These are phyloP conservation scores for Scaeva pyrastri DNA, from an alignment of 2,888 invertebrate genomes.

Conservation along the genomic window DNA sequence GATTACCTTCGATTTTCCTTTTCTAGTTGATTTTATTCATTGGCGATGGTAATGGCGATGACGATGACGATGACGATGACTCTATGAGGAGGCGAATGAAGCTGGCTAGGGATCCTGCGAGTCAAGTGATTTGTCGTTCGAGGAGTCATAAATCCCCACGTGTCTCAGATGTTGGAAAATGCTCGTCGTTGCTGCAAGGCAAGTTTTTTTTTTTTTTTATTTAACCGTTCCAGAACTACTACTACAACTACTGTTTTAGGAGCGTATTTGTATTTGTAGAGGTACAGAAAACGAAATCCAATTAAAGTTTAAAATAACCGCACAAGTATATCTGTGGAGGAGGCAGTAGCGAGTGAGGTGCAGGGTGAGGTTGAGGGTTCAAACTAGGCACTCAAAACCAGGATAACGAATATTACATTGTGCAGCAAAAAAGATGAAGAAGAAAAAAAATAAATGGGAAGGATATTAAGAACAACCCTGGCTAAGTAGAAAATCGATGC, in stretches of 20 bases:
- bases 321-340: background rate
- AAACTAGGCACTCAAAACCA: background rate
- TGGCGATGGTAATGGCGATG: too few relatives aligned
- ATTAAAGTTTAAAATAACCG: constrained; percentile 66
- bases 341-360: background rate
- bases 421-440: background rate
- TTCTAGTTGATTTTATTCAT: constrained; percentile 6
- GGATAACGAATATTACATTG: constrained; percentile 22
- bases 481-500: constrained; percentile 45
- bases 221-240: background rate
- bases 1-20: constrained; percentile 28
- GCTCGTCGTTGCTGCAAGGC: constrained; percentile 1
- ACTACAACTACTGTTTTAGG: background rate
- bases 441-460: background rate
- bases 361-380: too few relatives aligned
- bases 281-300: constrained; percentile 48
- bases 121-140: constrained; percentile 43
- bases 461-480: constrained; percentile 24
- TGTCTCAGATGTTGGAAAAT: constrained; percentile 32
- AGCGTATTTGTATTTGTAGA: background rate
- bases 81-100: background rate
- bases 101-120: background rate
- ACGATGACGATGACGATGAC: too few relatives aligned
- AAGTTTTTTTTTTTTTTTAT: background rate
- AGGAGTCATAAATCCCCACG: constrained; percentile 42